Evolutionary conservation across 2,797 vertebrate species (phyloP).

Genomic region (Emydoidea blandingii): DNA sequence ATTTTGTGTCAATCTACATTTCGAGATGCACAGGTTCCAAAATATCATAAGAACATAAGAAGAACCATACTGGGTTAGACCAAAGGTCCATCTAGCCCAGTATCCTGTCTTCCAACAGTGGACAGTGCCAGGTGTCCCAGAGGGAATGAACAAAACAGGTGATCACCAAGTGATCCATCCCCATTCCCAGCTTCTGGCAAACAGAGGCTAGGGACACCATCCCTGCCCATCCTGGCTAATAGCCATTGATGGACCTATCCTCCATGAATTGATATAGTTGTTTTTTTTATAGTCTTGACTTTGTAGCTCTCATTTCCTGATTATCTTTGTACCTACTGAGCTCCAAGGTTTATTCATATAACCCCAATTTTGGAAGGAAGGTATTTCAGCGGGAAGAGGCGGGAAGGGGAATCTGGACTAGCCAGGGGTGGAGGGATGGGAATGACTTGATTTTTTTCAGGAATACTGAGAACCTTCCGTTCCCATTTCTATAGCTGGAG

Average conservation of each 20-base stretch:
- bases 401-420: not conserved
- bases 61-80: too few relatives aligned
- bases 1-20: rapidly evolving
- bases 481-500: not conserved
- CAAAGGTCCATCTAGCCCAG: too few relatives aligned
- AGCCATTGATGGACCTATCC: too few relatives aligned
- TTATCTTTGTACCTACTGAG: rapidly evolving
- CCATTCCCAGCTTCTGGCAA: too few relatives aligned
- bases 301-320: not conserved
- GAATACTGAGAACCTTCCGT: not conserved
- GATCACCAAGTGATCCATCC: too few relatives aligned
- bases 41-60: not conserved
- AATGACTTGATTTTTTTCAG: not conserved
- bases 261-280: too few relatives aligned
- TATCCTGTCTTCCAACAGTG: too few relatives aligned
- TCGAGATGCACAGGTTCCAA: not conserved
- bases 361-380: not conserved
- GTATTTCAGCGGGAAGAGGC: not conserved
- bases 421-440: not conserved
- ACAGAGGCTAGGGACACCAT: too few relatives aligned
- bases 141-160: too few relatives aligned
- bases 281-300: not conserved
- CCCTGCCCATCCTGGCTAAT: too few relatives aligned
- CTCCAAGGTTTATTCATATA: rapidly evolving
- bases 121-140: too few relatives aligned